Base-by-base conservation (phyloP, 1,140 invertebrate species). In the Drosophila tsacasi region DNA sequence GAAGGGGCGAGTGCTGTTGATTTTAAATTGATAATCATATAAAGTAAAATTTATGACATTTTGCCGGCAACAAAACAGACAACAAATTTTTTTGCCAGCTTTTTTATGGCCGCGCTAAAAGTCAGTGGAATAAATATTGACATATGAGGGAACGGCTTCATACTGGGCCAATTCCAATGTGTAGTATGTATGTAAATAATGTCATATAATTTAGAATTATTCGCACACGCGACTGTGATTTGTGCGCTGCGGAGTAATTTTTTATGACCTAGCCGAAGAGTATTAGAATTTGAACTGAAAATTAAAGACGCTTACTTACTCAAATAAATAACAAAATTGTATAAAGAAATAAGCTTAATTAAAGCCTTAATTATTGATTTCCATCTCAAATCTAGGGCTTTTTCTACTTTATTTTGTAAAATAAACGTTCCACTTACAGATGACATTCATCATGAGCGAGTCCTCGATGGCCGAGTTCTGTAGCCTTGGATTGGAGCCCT, bases 401-500 rank as follows among this genome's bases (percentile, higher is more conserved):
- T 8, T 13, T 7, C 3, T 4, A n/a, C 9, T 42, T 52, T 27
- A 30, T 54, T 27, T n/a, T 3, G 30, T 37, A 23, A 12, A 5
- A 13, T 44, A 54, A 30, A 46, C 35, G 47, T 49, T 69, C 39
- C 54, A 97, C 97, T 97, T 94, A 97, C 97, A 98, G 65, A 97
- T 96, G 81, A 98, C 96, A 93, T 97, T 97, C 61, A 98, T 93
- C 77, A 95, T 95, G 91, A 97, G 96, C 40, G 95, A 95, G 91
- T 98, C 97, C 86, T 98, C 97, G 42, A 97, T 94, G 64, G 94
- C 95, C 54, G 96, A 95, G 44, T 95, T 95, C 35, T 95, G 94
- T 35, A 98, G 94, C 32, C 94, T 94, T 13, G 95, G 96, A 94
- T 98, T 98, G 89, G 97, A 96, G 1, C 97, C 97, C 75, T 96